A percentile compares a stretch with the other conserved stretches of the same genome.
Evolutionary conservation across 2,113 vertebrate genomes (phyloP).

Genomic region (Axis porcinus): DNA sequence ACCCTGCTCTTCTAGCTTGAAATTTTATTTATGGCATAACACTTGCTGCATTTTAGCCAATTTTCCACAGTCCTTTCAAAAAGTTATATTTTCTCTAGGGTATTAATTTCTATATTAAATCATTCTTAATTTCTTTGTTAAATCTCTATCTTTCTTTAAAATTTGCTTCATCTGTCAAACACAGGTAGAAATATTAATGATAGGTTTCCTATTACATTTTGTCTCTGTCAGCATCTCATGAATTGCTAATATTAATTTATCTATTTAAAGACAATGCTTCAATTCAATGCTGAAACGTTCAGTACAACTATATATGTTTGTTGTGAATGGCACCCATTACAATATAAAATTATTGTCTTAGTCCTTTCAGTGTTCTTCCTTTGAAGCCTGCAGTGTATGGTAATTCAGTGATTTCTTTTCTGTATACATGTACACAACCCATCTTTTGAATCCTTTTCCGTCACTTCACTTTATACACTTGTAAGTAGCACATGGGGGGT

Average conservation of each 20-base stretch:
- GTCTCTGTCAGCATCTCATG: neutral
- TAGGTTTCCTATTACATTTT: neutral
- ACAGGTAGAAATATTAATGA: neutral
- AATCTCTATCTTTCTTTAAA: neutral
- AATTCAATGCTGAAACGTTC: neutral
- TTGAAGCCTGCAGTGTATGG: neutral
- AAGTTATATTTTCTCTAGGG: neutral
- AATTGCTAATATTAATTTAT: neutral
- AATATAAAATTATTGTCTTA: neutral
- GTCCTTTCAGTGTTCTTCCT: neutral
- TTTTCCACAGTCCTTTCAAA: neutral
- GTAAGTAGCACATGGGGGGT: neutral
- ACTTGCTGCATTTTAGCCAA: neutral
- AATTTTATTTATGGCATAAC: neutral
- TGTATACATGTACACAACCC: too few relatives aligned
- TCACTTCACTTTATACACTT: neutral
- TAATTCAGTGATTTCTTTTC: neutral
- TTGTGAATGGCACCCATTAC: neutral
- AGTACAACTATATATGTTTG: neutral
- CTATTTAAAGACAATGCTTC: neutral
- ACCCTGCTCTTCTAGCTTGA: neutral
- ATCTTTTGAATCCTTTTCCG: neutral
- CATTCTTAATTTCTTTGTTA: neutral
- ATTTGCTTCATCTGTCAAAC: neutral
- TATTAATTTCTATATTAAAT: neutral